phyloP scores from a whole-genome alignment of 2,113 vertebrate species.

The Argyrosomus japonicus region DNA sequence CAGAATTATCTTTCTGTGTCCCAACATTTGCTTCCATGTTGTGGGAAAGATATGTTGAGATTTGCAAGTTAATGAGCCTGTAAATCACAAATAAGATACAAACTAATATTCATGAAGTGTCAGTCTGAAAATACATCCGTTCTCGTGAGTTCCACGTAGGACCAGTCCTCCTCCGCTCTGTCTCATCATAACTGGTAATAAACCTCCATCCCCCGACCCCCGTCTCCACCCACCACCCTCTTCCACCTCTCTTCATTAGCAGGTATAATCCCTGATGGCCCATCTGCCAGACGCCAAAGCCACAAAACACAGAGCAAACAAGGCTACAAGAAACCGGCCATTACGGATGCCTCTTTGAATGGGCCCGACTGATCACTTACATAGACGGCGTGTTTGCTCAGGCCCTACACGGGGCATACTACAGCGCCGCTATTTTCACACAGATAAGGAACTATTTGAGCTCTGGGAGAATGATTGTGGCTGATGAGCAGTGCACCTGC shows the following conservation, averaged over 20 bases:
- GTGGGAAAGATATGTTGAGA: neutral
- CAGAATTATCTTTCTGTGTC: neutral
- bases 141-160: neutral
- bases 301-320: constrained; percentile 75
- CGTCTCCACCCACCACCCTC: neutral
- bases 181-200: constrained; percentile 47
- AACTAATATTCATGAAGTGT: neutral
- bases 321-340: constrained; percentile 47
- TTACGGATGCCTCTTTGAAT: constrained; percentile 63
- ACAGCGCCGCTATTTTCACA: constrained; percentile 40
- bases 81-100: neutral
- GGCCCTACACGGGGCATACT: constrained; percentile 11
- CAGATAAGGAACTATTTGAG: constrained; percentile 56
- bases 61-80: neutral
- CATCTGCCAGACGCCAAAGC: constrained; percentile 76
- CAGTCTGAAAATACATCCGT: neutral
- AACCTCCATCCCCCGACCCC: constrained; percentile 1
- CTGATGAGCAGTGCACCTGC: constrained; percentile 54
- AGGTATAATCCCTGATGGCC: constrained; percentile 77
- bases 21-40: neutral
- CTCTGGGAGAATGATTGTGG: constrained; percentile 34
- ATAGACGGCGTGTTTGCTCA: constrained; percentile 62
- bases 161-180: neutral
- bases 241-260: constrained; percentile 71
- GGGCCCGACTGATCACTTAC: constrained; percentile 36